A percentile compares a stretch with the other conserved stretches of the same genome.
Conservation (phyloP, 2,888 invertebrate species). For the Saturnia pavonia region DNA sequence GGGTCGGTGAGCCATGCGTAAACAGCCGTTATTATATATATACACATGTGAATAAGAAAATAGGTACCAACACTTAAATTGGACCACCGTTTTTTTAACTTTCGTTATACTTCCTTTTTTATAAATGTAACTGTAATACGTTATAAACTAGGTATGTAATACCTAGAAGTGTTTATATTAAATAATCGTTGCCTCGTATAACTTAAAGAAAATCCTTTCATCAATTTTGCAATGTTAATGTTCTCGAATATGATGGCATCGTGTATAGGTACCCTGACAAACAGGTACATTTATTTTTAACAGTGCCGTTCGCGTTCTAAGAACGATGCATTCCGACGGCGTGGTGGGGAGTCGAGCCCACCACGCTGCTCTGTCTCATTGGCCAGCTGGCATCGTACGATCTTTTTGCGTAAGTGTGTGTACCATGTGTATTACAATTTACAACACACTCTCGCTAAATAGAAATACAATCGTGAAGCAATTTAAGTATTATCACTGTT, state of each 20-base stretch:
- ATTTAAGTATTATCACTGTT: conserved; percentile 58
- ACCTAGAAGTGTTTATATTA: not conserved
- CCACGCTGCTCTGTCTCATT: conserved; percentile 61
- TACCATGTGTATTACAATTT: conserved; percentile 41
- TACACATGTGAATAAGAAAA: not conserved
- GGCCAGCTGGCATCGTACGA: conserved; percentile 74
- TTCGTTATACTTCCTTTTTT: too few species aligned
- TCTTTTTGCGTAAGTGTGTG: conserved; percentile 64
- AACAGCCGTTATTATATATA: not conserved
- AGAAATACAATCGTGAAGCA: conserved; percentile 65
- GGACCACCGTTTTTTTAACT: too few species aligned
- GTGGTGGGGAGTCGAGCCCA: conserved; percentile 79
- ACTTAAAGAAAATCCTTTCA: conserved; percentile 35
- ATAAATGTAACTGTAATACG: too few species aligned
- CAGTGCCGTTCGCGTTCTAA: conserved; percentile 74
- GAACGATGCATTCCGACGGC: conserved; percentile 69
- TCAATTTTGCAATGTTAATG: conserved; percentile 52
- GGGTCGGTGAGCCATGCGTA: not conserved
- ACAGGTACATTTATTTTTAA: conserved; percentile 75
- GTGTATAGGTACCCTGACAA: conserved; percentile 61
- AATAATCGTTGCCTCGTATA: conserved; percentile 1
- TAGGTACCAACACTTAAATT: not conserved
- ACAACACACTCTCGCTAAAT: conserved; percentile 55
- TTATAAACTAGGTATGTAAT: too few species aligned
- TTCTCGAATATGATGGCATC: conserved; percentile 60